Base-by-base conservation (phyloP, 2,797 vertebrate species). In the Xiphophorus birchmanni region DNA sequence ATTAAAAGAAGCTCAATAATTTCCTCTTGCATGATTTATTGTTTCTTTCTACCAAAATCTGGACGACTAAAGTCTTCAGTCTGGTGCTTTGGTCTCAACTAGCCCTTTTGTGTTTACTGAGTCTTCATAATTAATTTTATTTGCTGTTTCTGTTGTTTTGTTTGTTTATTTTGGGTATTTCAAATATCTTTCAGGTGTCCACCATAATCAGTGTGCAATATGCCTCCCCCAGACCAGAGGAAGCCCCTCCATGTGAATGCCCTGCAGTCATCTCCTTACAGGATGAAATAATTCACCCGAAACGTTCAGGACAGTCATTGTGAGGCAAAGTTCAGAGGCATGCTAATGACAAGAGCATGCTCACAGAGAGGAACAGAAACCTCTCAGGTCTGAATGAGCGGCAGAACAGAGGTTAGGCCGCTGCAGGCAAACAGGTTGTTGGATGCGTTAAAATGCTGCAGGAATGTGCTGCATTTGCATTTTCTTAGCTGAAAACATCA, bases 201-300 rank as follows among this genome's bases (percentile, higher is more conserved):
- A 87, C 92, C 90, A 94, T 92, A 12, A 90, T 87, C 88, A 87
- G 89, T 89, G 91, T 89, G 91, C 91, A 93, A 92, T 52, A 86
- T 87, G 86, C 86, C 91, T 86, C 73, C 80, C 84, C 87, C 91
- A 84, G 93, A 86, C 82, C 93, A 92, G 92, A 94, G 92, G 90
- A 95, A 93, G 94, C 94, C 90, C 90, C 91, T 94, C 94, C 94
- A 96, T 96, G 95, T 97, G 96, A 94, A 92, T 95, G 94, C 95
- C 94, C 94, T 60, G 90, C 92, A 93, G 95, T 92, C 91, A 93
- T 87, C 87, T 84, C 82, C 63, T 52, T 88, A 90, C 91, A 94
- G 90, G 92, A 93, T 92, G 90, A 91, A 94, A 95, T 94, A 88
- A 94, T 94, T 94, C 91, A 93, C 94, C 91, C 92, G 83, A 93